A percentile compares a stretch with the other conserved stretches of the same genome.
phyloP scores from a whole-genome alignment of 2,888 invertebrate genomes.

The Orgyia antiqua region DNA sequence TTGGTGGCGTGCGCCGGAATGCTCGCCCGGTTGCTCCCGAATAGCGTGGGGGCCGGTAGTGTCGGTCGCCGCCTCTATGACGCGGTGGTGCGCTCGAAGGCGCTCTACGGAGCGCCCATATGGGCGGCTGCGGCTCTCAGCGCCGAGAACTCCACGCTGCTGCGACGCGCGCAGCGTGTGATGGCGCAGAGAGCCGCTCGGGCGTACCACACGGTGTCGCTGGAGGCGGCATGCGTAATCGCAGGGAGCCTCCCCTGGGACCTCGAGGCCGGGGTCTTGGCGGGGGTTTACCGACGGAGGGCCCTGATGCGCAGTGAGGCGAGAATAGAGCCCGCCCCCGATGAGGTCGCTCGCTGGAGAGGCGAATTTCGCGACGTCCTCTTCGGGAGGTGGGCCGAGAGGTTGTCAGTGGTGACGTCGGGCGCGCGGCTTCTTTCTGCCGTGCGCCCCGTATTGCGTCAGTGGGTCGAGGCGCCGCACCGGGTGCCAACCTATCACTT shows the following conservation, averaged over 20 bases:
- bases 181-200: background rate
- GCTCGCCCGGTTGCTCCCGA: slow-evolving; percentile 5
- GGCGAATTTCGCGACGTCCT: slow-evolving; percentile 12
- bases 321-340: too few species aligned
- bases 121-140: background rate
- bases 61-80: slow-evolving; percentile 5
- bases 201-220: slow-evolving; percentile 8
- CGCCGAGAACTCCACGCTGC: background rate
- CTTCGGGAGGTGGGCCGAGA: slow-evolving; percentile 5
- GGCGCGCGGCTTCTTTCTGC: background rate
- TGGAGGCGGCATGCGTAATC: slow-evolving; percentile 6
- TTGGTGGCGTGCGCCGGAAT: background rate
- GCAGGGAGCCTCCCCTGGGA: slow-evolving; percentile 9
- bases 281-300: background rate
- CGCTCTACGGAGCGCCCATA: slow-evolving; percentile 1
- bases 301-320: background rate
- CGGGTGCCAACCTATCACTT: background rate
- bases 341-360: background rate
- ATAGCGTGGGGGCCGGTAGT: slow-evolving; percentile 3
- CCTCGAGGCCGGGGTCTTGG: slow-evolving; percentile 5
- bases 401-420: background rate
- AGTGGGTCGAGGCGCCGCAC: background rate
- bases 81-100: slow-evolving; percentile 6
- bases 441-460: background rate
- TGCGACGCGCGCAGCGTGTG: background rate